phyloP scores from a whole-genome alignment of 2,797 vertebrate genomes.

The Amblyopsis hoosieri region DNA sequence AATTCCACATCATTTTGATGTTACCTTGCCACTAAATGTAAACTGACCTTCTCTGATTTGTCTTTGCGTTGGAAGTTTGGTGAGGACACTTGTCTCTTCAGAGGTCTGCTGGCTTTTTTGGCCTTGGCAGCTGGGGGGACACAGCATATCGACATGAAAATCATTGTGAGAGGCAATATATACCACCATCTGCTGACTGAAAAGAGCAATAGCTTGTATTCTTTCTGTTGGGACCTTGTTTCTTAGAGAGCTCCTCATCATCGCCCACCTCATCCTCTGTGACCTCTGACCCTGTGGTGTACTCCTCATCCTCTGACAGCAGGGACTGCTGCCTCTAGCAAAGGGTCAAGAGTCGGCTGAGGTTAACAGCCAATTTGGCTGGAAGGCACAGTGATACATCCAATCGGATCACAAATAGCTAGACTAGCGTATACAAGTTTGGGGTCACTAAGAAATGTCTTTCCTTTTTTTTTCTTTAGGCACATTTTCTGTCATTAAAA shows the following conservation, averaged over 20 bases:
- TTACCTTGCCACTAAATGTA: background rate
- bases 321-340: conserved; percentile 88
- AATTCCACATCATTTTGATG: too few species aligned
- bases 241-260: conserved; percentile 94
- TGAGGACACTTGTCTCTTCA: conserved; percentile 89
- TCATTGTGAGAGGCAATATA: background rate
- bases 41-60: conserved; percentile 86
- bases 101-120: conserved; percentile 83
- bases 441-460: too few species aligned
- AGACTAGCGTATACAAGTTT: too few species aligned
- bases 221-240: conserved; percentile 79
- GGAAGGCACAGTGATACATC: background rate
- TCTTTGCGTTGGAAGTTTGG: conserved; percentile 89
- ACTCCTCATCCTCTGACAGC: conserved; percentile 95
- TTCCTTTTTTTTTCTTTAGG: too few species aligned
- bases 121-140: conserved; percentile 83
- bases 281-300: conserved; percentile 96
- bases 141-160: background rate
- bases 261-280: conserved; percentile 98
- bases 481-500: too few species aligned
- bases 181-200: conserved; percentile 51
- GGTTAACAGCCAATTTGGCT: background rate
- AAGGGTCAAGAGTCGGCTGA: conserved; percentile 9
- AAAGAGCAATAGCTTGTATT: background rate
- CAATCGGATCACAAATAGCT: too few species aligned